Base-by-base conservation (phyloP, 2,797 vertebrate genomes). In the Periophthalmus magnuspinnatus region DNA sequence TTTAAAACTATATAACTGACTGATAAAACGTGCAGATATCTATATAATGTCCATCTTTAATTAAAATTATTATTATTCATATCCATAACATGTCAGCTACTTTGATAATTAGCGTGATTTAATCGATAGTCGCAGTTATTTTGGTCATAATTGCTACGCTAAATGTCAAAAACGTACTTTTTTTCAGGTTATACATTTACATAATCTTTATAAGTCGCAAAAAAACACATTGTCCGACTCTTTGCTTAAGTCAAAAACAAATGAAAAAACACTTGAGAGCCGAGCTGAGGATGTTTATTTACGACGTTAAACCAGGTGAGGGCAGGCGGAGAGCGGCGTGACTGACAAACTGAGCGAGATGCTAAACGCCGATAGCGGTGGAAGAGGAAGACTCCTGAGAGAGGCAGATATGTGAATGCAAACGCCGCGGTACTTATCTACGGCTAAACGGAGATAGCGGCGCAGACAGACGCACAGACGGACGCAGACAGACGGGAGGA, bases 381-480 rank as follows among this genome's bases (percentile, higher is more conserved):
- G 70, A 78, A 82, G 76, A 71, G 75, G 82, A 72, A 41, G 36
- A 72, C 77, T 84, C 86, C 77, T 72, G 78, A 77, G 84, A 86
- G 82, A 72, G 63, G 60, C 70, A 71, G 81, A 90, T 82, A 86
- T 69, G 80, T 76, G 76, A 82, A 83, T 50, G 80, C 70, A 84
- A 86, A 89, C 72, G 66, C 74, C 33, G 54, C 79, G 57, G 70
- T 72, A 86, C 77, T 84, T 86, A 89, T 89, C 84, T 84, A 41
- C 2, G 55, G 47, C 68, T 59, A 70, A 81, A 72, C 52, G 33
- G 63, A 84, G 81, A 82, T 81, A 77, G 63, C 77, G 55, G 22
- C 11, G 22, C 5, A 45, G 67, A 16, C 22, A 45, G 41, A 14
- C 41, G 10, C 2, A 67, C n/a, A n/a, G n/a, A n/a, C n/a, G n/a